A percentile compares a stretch with the other conserved stretches of the same genome.
phyloP scores from a whole-genome alignment of 2,888 invertebrate genomes.

The Octodonta nipae region DNA sequence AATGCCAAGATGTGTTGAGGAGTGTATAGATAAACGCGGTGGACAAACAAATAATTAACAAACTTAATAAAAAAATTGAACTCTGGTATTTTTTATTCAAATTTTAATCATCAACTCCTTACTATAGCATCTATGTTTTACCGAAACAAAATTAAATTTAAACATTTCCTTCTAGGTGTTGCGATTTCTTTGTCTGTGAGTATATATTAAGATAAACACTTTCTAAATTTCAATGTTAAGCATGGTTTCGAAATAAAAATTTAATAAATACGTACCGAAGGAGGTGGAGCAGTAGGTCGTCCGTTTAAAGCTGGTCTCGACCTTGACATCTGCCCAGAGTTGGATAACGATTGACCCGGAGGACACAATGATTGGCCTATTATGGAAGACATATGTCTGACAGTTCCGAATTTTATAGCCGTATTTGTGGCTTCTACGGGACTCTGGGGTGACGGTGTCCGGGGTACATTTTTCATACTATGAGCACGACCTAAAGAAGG shows the following conservation, averaged over 20 bases:
- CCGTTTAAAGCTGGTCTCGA: constrained; percentile 25
- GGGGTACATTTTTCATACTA: constrained; percentile 64
- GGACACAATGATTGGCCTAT: constrained; percentile 39
- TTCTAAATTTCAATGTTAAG: too few species aligned
- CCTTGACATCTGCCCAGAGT: constrained; percentile 23
- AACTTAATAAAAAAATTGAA: too few species aligned
- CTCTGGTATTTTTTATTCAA: too few species aligned
- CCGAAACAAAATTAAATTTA: too few species aligned
- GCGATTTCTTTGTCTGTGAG: too few species aligned
- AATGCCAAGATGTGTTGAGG: too few species aligned
- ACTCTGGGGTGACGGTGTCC: constrained; percentile 48
- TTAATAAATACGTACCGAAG: constrained; percentile 22
- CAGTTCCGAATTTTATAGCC: constrained; percentile 31
- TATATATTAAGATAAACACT: too few species aligned
- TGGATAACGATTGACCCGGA: constrained; percentile 21
- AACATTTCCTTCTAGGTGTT: too few species aligned
- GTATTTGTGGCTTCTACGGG: constrained; percentile 23
- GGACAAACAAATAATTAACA: too few species aligned
- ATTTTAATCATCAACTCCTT: too few species aligned
- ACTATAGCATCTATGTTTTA: too few species aligned
- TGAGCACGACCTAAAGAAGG: constrained; percentile 56
- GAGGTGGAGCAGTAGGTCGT: constrained; percentile 32
- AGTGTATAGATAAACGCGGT: too few species aligned
- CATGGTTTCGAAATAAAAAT: not conserved
- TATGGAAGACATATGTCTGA: constrained; percentile 34